phyloP scores from a whole-genome alignment of 2,888 invertebrate species.

The Hemistola chrysoprasaria region DNA sequence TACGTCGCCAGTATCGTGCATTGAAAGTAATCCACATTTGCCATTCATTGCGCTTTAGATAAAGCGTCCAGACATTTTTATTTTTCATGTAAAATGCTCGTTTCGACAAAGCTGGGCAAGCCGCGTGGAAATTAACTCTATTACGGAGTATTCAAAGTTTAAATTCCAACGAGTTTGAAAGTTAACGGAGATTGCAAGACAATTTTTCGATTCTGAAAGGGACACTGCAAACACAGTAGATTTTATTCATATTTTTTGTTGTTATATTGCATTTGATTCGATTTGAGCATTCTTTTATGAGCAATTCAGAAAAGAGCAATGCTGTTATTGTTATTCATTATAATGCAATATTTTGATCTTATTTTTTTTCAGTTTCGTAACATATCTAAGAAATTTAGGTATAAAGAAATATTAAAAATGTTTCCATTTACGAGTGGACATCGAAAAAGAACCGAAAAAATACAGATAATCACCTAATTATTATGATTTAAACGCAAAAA shows the following conservation, averaged over 20 bases:
- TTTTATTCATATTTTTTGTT: slow-evolving; percentile 19
- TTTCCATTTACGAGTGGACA: too few relatives aligned
- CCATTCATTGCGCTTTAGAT: slow-evolving; percentile 55
- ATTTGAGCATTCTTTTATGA: neutral
- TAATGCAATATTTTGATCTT: too few relatives aligned
- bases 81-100: slow-evolving; percentile 46
- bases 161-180: slow-evolving; percentile 19
- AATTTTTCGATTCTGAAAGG: slow-evolving; percentile 39
- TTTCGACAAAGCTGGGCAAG: slow-evolving; percentile 30
- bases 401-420: too few relatives aligned
- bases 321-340: too few relatives aligned
- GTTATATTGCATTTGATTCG: neutral
- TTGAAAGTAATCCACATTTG: slow-evolving; percentile 51
- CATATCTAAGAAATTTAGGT: too few relatives aligned
- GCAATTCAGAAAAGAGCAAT: too few relatives aligned
- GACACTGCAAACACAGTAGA: slow-evolving; percentile 27
- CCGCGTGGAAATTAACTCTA: slow-evolving; percentile 27
- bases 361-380: too few relatives aligned
- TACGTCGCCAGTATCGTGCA: slow-evolving; percentile 22
- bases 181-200: slow-evolving; percentile 37
- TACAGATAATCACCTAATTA: too few relatives aligned
- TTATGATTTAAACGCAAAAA: too few relatives aligned
- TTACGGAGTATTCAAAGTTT: slow-evolving; percentile 14
- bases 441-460: too few relatives aligned
- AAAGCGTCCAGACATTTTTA: slow-evolving; percentile 48